These are phyloP conservation scores for Lordiphosa stackelbergi DNA, from an alignment of 1,140 invertebrate species.

Conservation along the genomic window DNA sequence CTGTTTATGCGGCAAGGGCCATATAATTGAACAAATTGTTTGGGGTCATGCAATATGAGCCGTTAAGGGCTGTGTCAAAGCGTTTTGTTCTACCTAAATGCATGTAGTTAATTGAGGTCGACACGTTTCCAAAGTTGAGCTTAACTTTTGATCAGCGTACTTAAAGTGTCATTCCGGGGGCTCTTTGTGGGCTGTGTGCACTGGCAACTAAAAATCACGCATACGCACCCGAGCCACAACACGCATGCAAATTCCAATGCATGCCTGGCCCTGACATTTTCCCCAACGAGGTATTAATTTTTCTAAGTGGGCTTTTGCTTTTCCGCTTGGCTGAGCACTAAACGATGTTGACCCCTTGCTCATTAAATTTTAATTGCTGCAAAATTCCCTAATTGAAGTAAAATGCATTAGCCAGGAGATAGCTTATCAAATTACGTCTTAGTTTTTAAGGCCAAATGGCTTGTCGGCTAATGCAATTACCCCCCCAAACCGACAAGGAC, in stretches of 20 bases:
- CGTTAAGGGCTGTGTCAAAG: slow-evolving; percentile 12
- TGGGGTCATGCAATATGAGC: slow-evolving; percentile 45
- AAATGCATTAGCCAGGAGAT: slow-evolving; percentile 30
- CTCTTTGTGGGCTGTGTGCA: background rate
- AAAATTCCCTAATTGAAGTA: slow-evolving; percentile 55
- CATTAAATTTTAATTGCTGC: slow-evolving; percentile 62
- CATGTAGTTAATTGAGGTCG: slow-evolving; percentile 23
- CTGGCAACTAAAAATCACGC: slow-evolving; percentile 32
- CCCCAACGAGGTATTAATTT: too few species aligned
- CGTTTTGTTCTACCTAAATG: slow-evolving; percentile 21
- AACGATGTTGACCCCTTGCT: slow-evolving; percentile 19
- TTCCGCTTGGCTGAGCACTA: slow-evolving; percentile 6
- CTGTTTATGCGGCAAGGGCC: slow-evolving; percentile 53
- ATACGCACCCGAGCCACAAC: slow-evolving; percentile 11
- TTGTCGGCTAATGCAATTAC: slow-evolving; percentile 59
- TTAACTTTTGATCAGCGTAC: slow-evolving; percentile 13
- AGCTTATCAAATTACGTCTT: slow-evolving; percentile 57
- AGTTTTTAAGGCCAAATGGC: slow-evolving; percentile 40
- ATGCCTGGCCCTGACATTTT: too few species aligned
- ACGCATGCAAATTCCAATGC: too few species aligned
- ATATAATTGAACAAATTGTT: slow-evolving; percentile 69
- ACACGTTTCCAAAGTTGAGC: slow-evolving; percentile 23
- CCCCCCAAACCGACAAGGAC: slow-evolving; percentile 20
- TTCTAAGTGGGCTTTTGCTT: slow-evolving; percentile 4
- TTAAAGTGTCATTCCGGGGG: slow-evolving; percentile 12